Evolutionary conservation across 35 echinoderm and acorn worm genomes (phyloP).

Genomic region (Heliocidaris erythrogramma): DNA sequence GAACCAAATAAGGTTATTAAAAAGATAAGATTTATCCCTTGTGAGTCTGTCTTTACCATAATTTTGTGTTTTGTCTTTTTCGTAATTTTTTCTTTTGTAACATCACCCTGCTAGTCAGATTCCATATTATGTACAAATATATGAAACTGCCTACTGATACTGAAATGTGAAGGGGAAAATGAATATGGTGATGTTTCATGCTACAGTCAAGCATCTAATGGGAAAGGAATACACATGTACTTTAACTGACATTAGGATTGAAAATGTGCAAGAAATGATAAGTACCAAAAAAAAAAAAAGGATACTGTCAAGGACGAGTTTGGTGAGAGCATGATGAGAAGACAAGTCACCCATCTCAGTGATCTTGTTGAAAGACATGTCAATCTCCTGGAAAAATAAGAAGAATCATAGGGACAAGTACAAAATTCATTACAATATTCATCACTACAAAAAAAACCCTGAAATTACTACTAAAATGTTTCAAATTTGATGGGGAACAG

Average conservation of each 20-base stretch:
- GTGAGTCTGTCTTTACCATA: no score
- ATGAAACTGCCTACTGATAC: no score
- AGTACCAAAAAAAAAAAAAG: constrained; percentile 1
- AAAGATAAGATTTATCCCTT: no score
- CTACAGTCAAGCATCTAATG: not conserved
- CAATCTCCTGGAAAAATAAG: constrained; percentile 73
- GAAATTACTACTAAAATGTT: not conserved
- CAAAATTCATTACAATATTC: not conserved
- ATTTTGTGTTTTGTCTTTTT: no score
- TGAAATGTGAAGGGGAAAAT: not conserved
- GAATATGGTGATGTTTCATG: not conserved
- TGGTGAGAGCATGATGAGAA: constrained; percentile 78
- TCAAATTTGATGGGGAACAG: not conserved
- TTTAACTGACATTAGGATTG: no score
- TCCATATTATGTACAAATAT: no score
- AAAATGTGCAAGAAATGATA: no score
- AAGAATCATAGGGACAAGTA: constrained; percentile 39
- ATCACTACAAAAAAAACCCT: not conserved
- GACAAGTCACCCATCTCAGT: constrained; percentile 89
- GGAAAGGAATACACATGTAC: no score
- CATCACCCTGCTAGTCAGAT: no score
- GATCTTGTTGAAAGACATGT: constrained; percentile 95
- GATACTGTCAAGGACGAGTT: constrained; percentile 97
- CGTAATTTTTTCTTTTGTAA: no score
- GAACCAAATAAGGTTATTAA: no score